Evolutionary conservation across 2,888 invertebrate genomes (phyloP).

Genomic region (Heliconius ethilla): DNA sequence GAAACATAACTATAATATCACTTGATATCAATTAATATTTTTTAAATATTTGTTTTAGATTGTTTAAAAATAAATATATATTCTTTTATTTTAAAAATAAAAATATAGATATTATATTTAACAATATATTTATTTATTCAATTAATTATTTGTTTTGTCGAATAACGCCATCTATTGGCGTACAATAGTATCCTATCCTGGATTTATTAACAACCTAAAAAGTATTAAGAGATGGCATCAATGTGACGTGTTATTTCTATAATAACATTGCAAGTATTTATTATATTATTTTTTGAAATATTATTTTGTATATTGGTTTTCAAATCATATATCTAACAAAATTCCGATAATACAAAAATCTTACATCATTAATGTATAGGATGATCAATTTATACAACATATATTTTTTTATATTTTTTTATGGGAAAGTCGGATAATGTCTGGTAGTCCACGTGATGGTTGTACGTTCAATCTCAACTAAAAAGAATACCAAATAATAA

Average conservation of each 20-base stretch:
- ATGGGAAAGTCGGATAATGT: neutral
- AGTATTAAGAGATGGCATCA: constrained; percentile 1
- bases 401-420: neutral
- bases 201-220: neutral
- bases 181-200: neutral
- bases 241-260: neutral
- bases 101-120: neutral
- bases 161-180: neutral
- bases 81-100: neutral
- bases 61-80: neutral
- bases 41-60: neutral
- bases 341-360: neutral
- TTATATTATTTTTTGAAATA: neutral
- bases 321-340: neutral
- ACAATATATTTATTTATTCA: neutral
- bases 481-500: no score
- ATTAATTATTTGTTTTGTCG: neutral
- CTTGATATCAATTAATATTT: neutral
- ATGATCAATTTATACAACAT: neutral
- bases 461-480: neutral
- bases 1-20: constrained; percentile 13
- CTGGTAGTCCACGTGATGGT: neutral
- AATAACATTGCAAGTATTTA: neutral
- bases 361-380: neutral
- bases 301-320: neutral